Evolutionary conservation across 2,797 vertebrate genomes (phyloP).

Genomic region (Florisuga fusca): DNA sequence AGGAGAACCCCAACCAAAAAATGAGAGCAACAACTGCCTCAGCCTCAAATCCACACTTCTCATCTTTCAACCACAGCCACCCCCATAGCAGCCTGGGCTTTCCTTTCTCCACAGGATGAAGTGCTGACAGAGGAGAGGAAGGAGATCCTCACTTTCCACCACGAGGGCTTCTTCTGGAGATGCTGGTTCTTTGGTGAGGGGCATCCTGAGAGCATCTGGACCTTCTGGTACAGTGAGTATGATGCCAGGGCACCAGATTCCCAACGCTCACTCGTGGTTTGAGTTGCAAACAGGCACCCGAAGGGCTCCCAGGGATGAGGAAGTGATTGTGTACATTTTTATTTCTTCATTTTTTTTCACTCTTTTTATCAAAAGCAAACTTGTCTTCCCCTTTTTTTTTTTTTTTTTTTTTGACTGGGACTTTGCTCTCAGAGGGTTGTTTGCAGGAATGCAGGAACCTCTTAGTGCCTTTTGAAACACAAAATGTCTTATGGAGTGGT

Average conservation of each 20-base stretch:
- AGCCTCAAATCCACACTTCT: neutral
- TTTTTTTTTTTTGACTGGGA: neutral
- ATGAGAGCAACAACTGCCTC: neutral
- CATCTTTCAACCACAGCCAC: neutral
- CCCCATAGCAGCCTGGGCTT: neutral
- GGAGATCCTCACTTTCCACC: slow-evolving; percentile 79
- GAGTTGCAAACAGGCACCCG: neutral
- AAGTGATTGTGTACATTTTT: neutral
- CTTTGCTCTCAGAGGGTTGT: neutral
- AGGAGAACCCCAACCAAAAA: neutral
- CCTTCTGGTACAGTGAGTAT: slow-evolving; percentile 88
- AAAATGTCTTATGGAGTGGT: neutral
- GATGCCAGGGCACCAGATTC: fast-evolving
- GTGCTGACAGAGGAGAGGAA: neutral
- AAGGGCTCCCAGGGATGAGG: neutral
- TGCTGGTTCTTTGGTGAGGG: slow-evolving; percentile 85
- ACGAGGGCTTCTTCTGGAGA: slow-evolving; percentile 90
- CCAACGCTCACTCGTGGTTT: too few species aligned
- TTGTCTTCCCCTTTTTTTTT: neutral
- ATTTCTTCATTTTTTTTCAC: neutral
- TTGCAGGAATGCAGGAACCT: neutral
- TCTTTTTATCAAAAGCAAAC: neutral
- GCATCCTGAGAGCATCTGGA: slow-evolving; percentile 79
- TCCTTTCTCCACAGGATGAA: slow-evolving; percentile 13
- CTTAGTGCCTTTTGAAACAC: neutral